Evolutionary conservation across 2,888 invertebrate genomes (phyloP), one percentile per base, ranked within the genome.

Genomic region (Oscheius sp.): DNA sequence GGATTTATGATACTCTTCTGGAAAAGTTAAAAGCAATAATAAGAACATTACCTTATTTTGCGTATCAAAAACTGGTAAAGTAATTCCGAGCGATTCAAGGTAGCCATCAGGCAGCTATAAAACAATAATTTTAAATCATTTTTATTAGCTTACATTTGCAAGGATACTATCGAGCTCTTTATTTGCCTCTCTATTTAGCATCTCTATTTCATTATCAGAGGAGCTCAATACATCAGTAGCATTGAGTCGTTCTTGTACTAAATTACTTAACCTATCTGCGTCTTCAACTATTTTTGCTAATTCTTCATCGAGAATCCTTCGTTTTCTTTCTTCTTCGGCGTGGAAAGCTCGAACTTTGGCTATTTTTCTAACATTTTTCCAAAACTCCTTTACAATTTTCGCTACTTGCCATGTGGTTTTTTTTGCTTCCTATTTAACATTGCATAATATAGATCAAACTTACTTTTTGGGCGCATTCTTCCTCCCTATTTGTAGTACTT

Each of bases 261-360:
- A 68, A 23, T 68, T 73, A 53, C 77, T 81, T 89, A 95, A 96
- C 87, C 94, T 95, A 88, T 98, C 97, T 0, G 97, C 96, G 89
- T 95, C 94, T 88, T 96, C 96, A 70, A 98, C 96, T 86, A 98
- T 95, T 87, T 96, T 96, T 88, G 93, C 94, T 72, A 98, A 90
- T 88, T 97, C 97, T 86, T 95, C 92, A 90, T 97, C 96, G 69
- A 97, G 89, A 0, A 95, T 96, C 87, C 93, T 92, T 87, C 96
- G 94, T 71, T 95, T 91, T 87, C 95, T 95, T 84, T 95, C 94
- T 88, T 97, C 96, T 70, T 96, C 90, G 79, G 94, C 91, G 29
- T 93, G 92, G 71, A 78, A 73, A 6, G 80, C 80, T 25, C 77
- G 70, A 53, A 74, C 71, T 34, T 85, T 82, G 55, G 81, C 81